Percentiles rank a stretch among this genome's conserved stretches.
Conservation (phyloP, 2,797 vertebrate species). For the Craterocephalus amniculus region DNA sequence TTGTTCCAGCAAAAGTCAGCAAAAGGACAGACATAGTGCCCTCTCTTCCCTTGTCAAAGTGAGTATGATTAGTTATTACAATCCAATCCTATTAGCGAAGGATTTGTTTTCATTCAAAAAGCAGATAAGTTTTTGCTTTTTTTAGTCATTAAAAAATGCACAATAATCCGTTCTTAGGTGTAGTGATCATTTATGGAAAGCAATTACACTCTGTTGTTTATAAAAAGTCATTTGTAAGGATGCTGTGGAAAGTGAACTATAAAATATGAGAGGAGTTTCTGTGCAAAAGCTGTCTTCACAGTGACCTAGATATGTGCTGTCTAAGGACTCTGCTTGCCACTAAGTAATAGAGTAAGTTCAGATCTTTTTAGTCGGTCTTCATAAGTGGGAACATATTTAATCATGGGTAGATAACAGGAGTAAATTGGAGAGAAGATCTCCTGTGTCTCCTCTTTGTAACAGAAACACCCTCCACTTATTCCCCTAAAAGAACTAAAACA, state of each 20-base stretch:
- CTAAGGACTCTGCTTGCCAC: neutral
- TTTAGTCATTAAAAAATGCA: slow-evolving; percentile 8
- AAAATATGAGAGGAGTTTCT: neutral
- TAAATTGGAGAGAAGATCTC: slow-evolving; percentile 3
- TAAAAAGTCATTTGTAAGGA: slow-evolving; percentile 1
- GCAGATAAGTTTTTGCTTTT: neutral
- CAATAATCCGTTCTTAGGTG: neutral
- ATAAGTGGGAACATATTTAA: slow-evolving; percentile 12
- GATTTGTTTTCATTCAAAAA: slow-evolving; percentile 15
- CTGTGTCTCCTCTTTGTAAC: slow-evolving; percentile 3
- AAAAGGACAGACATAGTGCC: neutral
- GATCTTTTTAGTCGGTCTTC: neutral
- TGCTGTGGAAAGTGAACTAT: slow-evolving; percentile 6
- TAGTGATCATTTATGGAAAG: slow-evolving; percentile 18
- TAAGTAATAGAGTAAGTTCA: neutral
- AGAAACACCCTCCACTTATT: slow-evolving; percentile 18
- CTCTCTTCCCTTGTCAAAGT: slow-evolving; percentile 10
- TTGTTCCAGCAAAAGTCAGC: neutral
- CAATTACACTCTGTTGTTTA: neutral
- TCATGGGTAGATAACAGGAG: slow-evolving; percentile 12
- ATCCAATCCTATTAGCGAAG: slow-evolving; percentile 6
- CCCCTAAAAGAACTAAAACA: slow-evolving; percentile 23
- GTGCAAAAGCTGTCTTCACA: neutral
- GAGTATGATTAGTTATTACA: slow-evolving; percentile 23
- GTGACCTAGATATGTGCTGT: neutral